Percentiles rank a stretch among this genome's conserved stretches.
phyloP scores from a whole-genome alignment of 2,888 invertebrate species.

The Lasioglossum leucozonium region DNA sequence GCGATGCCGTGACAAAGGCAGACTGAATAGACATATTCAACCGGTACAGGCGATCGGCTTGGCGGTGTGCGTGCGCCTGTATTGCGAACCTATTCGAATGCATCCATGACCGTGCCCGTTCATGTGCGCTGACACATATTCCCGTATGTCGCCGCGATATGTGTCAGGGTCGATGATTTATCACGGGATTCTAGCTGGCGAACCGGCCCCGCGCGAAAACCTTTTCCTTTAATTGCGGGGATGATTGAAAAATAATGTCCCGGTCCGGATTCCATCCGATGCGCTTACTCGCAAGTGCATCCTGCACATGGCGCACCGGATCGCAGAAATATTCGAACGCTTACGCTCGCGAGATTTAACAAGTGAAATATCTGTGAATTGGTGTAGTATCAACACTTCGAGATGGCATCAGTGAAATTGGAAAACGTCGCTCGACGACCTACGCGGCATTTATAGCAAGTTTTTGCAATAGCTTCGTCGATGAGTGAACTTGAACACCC shows the following conservation, averaged over 20 bases:
- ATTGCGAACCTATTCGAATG: conserved; percentile 33
- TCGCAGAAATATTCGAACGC: not conserved
- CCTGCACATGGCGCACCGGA: not conserved
- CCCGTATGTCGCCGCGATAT: conserved; percentile 48
- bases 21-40: conserved; percentile 57
- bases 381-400: not conserved
- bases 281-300: not conserved
- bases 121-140: conserved; percentile 56
- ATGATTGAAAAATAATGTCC: conserved; percentile 47
- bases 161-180: conserved; percentile 67
- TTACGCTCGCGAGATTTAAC: not conserved
- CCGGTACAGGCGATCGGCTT: conserved; percentile 17
- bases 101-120: conserved; percentile 49
- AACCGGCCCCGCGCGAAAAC: conserved; percentile 32
- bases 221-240: conserved; percentile 51
- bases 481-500: not conserved
- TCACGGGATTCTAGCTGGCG: conserved; percentile 50
- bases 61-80: not conserved
- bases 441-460: not conserved
- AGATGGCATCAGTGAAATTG: not conserved
- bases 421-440: not conserved
- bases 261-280: not conserved
- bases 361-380: not conserved
- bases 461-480: not conserved
- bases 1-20: conserved; percentile 44